Percentiles rank a stretch among this genome's conserved stretches.
Conservation (phyloP, 2,888 invertebrate genomes). For the Nomada ferruginata region DNA sequence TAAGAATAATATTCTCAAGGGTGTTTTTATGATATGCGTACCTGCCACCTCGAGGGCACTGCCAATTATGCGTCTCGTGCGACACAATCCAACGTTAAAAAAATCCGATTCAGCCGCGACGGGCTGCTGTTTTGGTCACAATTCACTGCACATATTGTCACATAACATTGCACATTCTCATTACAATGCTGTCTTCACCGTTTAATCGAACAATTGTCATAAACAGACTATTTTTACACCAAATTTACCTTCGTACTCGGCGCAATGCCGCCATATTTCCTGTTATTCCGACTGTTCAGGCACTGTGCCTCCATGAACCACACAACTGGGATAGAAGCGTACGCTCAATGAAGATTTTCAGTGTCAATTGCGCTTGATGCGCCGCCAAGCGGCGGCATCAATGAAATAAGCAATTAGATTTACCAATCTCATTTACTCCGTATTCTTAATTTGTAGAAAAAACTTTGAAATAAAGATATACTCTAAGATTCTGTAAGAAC, state of each 20-base stretch:
- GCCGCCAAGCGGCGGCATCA: too few relatives aligned
- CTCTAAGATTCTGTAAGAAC: too few relatives aligned
- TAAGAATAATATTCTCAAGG: conserved; percentile 1
- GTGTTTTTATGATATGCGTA: conserved; percentile 57
- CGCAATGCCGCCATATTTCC: conserved; percentile 78
- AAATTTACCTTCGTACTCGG: conserved; percentile 67
- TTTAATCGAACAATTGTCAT: conserved; percentile 14
- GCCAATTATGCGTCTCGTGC: conserved; percentile 67
- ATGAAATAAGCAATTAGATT: too few relatives aligned
- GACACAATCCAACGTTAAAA: conserved; percentile 64
- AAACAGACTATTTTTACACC: conserved; percentile 52
- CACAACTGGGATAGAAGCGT: not conserved
- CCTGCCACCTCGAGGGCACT: conserved; percentile 69
- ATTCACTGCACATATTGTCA: conserved; percentile 75
- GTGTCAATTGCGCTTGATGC: too few relatives aligned
- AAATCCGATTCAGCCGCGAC: conserved; percentile 69
- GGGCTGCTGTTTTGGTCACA: conserved; percentile 77
- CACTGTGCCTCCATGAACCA: conserved; percentile 18
- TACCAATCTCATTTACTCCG: too few relatives aligned
- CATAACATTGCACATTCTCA: conserved; percentile 59
- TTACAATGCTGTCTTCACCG: conserved; percentile 37
- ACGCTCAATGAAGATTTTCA: not conserved
- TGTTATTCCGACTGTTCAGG: conserved; percentile 61
- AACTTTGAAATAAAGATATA: too few relatives aligned
- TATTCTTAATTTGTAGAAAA: too few relatives aligned